Evolutionary conservation across 1,140 invertebrate genomes (phyloP), one percentile per base, ranked within the genome.

Genomic region (Myzus persicae): DNA sequence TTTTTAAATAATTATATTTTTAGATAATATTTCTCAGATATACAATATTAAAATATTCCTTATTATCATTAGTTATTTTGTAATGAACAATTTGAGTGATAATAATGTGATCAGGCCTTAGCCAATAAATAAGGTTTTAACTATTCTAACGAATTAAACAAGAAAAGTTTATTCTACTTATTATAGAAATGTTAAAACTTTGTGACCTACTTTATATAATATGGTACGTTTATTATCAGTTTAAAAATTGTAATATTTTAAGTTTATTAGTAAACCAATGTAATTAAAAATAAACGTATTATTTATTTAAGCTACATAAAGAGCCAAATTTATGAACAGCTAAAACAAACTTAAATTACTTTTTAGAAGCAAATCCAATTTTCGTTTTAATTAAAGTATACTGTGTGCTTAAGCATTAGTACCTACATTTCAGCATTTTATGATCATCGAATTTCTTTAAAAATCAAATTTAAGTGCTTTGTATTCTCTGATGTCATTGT

Each of bases 231-330:
- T 90, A 42, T 90, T 90, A 90, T 42, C 26, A 67, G 89, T 90
- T 90, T 90, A 90, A 90, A 90, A 90, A 90, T 90, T 90, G 89
- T 67, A 59, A 90, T 90, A 90, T 90, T 67, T 59, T 90, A 90
- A 90, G 89, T 90, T 90, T 42, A 90, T 90, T 90, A 90, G 54
- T 67, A 42, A 90, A 67, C 89, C 89, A 67, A 90, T 67, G 89
- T 90, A 90, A 90, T 90, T 90, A 90, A 90, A 90, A 90, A 90
- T 67, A 90, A 90, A 90, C 89, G 89, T 90, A 90, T 90, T 90
- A 90, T 67, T 90, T 59, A 90, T 90, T 90, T 90, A 90, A 67
- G 54, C 54, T 90, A 67, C 51, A 67, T 90, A 90, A 90, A 90
- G 40, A 90, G 54, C 59, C 31, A 90, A 90, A 90, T 90, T 90